Evolutionary conservation across 1,140 invertebrate genomes (phyloP), one percentile per base, ranked within the genome.

Genomic region (Teleopsis dalmanni): DNA sequence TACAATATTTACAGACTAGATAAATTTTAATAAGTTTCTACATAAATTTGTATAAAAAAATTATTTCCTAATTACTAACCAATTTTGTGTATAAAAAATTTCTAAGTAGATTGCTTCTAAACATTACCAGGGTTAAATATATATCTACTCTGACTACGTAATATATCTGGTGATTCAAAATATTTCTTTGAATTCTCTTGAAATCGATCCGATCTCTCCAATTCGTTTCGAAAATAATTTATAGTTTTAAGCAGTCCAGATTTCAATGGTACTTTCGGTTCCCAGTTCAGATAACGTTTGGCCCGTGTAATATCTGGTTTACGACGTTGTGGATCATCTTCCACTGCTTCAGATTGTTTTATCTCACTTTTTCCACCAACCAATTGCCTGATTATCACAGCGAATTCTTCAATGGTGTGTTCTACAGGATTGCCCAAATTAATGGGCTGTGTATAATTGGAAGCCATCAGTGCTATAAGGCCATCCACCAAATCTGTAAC

Each of bases 391-490:
- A 99, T 98, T 54, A 95, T 91, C 33, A 79, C 68, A 1, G 96
- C 95, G 77, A 99, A 98, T 71, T 98, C 90, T 78, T 87, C 81
- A 57, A 99, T 98, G 2, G 91, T 91, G 71, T 97, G 88, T 74
- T 99, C 97, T 25, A 94, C 90, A 2, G 97, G 96, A 78, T 99
- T 99, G 22, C 97, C 97, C 47, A 99, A 73, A 75, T 99, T 99
- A 0, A 99, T 82, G 18, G 97, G 96, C 56, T 83, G 76, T 0
- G 89, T 85, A 65, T 91, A 96, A 76, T 96, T 98, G 25, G 89
- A 92, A 29, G 84, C 83, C 96, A 99, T 99, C 19, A 99, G 70
- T 2, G 81, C 75, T 25, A 98, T 82, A 9, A 99, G 73, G 0
- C 97, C 97, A 62, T 98, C 91, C 0, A 99, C 91, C 44, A 99